These are phyloP conservation scores for Ramphastos sulfuratus DNA, from an alignment of 2,113 vertebrate genomes.

Conservation along the genomic window DNA sequence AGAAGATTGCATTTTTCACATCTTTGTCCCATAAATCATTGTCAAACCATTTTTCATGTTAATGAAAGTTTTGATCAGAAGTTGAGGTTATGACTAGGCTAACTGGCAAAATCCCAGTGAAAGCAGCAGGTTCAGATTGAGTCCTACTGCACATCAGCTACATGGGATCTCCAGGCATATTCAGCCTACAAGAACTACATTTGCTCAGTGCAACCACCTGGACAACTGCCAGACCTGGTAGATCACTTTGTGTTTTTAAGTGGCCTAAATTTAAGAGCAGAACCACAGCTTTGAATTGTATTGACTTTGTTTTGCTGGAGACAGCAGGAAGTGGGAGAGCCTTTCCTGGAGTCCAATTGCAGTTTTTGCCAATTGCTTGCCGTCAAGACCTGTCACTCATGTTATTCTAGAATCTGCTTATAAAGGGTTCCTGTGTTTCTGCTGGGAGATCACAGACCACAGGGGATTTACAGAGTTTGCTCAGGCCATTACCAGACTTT, in stretches of 20 bases:
- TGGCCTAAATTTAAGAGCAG: not conserved
- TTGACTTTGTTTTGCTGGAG: not conserved
- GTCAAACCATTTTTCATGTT: conserved; percentile 16
- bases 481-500: not conserved
- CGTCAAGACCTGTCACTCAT: not conserved
- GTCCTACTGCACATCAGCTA: not conserved
- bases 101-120: not conserved
- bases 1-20: not conserved
- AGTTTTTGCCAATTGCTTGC: not conserved
- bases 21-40: not conserved
- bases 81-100: conserved; percentile 5
- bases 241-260: not conserved
- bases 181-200: not conserved
- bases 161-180: not conserved
- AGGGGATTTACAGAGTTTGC: not conserved
- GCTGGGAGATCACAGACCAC: accelerated
- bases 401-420: not conserved
- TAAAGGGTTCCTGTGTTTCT: not conserved
- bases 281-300: not conserved
- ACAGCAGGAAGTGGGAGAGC: not conserved
- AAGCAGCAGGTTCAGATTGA: not conserved
- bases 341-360: not conserved
- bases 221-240: not conserved
- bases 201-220: not conserved
- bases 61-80: not conserved